Evolutionary conservation across 2,888 invertebrate species (phyloP), one percentile per base, ranked within the genome.

Genomic region (Dicranocentrus wangi): DNA sequence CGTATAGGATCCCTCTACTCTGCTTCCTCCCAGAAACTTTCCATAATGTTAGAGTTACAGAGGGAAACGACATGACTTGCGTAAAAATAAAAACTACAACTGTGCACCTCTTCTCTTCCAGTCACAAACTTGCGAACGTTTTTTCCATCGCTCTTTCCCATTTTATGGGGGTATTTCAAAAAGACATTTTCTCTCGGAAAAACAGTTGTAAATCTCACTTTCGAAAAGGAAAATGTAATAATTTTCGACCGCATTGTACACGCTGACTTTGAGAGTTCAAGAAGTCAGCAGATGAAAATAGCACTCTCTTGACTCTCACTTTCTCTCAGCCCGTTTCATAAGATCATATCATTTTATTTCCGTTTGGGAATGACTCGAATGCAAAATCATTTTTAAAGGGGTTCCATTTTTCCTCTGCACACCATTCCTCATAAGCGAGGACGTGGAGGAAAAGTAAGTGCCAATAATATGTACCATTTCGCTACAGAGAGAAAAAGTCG

Each of bases 301-400:
- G 39, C 39, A 39, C 39, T 39, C 39, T 5, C 13, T 39, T 51
- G 10, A 51, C 51, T 51, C 17, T 39, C 39, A 13, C n/a, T n/a
- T 39, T 39, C 39, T 39, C 39, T 39, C 39, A n/a, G n/a, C n/a
- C n/a, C 13, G 39, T 61, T 71, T 47, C 47, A 53, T 23, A 25
- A 39, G 69, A 83, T 83, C 75, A 75, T 79, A 83, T 83, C 81
- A 76, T 82, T 82, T 83, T 82, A 80, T 83, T 83, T 83, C 82
- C 82, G 76, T 43, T 68, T 63, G 70, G 51, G 76, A 81, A 82
- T 83, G 82, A 79, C 76, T 70, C 58, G 79, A 81, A 83, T 83
- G 75, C 81, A 71, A 81, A 83, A 82, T 82, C 76, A 58, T 71
- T 42, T 65, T 65, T 27, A 79, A 25, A 39, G 42, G 47, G n/a